These are phyloP conservation scores for Coboldia fuscipes DNA, from an alignment of 1,140 invertebrate species.

Conservation along the genomic window DNA sequence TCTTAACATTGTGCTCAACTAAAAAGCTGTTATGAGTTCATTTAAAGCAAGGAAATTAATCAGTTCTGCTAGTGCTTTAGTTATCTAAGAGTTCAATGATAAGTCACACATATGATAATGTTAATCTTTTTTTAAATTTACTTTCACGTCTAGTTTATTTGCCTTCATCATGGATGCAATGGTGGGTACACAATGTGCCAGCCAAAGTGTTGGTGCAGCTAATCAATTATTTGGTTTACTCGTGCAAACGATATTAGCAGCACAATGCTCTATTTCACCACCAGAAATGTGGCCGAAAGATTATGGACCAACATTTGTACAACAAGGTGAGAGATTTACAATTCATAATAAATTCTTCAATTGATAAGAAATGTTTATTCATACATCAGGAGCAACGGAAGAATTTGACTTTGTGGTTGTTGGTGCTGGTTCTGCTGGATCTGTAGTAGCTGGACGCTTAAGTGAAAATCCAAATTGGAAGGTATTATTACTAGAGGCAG, in stretches of 20 bases:
- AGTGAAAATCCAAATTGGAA: slow-evolving; percentile 29
- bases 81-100: too few relatives aligned
- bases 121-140: too few relatives aligned
- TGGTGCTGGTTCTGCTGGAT: slow-evolving; percentile 20
- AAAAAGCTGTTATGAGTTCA: too few relatives aligned
- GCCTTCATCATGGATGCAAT: too few relatives aligned
- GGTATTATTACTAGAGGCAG: slow-evolving; percentile 32
- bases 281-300: slow-evolving; percentile 23
- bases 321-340: slow-evolving; percentile 9
- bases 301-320: slow-evolving; percentile 22
- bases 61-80: too few relatives aligned
- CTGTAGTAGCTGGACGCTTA: slow-evolving; percentile 26
- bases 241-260: slow-evolving; percentile 21
- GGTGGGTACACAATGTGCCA: too few relatives aligned
- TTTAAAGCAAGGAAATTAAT: too few relatives aligned
- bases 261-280: slow-evolving; percentile 26
- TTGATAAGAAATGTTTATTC: slow-evolving; percentile 21
- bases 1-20: too few relatives aligned
- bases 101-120: too few relatives aligned
- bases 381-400: slow-evolving; percentile 36
- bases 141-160: too few relatives aligned
- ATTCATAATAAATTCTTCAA: background rate
- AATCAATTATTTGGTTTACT: slow-evolving; percentile 27
- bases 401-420: slow-evolving; percentile 8
- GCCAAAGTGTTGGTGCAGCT: slow-evolving; percentile 9